Conservation (phyloP, 2,888 invertebrate genomes). For the Aquatica leii region DNA sequence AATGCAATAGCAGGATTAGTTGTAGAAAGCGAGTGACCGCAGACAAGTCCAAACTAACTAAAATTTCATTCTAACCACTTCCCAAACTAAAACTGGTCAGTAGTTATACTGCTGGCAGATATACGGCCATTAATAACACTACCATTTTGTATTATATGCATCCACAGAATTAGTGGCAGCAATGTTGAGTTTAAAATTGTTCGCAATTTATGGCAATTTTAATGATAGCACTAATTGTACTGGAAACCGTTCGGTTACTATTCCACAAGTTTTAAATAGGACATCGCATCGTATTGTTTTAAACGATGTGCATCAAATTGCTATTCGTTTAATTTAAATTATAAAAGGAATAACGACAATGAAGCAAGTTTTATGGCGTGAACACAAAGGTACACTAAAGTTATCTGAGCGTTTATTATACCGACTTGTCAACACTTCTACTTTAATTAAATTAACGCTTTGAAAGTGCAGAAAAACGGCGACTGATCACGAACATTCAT, state of each 20-base stretch:
- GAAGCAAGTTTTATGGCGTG: constrained; percentile 15
- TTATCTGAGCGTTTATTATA: constrained; percentile 33
- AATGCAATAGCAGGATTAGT: background rate
- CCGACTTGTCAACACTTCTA: constrained; percentile 35
- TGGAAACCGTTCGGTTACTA: background rate
- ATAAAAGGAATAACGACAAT: background rate
- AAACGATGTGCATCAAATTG: too few relatives aligned
- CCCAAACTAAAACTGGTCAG: constrained; percentile 28
- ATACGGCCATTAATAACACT: constrained; percentile 37
- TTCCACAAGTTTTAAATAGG: background rate
- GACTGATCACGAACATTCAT: constrained; percentile 28
- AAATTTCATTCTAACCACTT: constrained; percentile 25
- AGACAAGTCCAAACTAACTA: constrained; percentile 28
- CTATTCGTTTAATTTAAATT: background rate
- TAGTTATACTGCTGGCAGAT: constrained; percentile 32
- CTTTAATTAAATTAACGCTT: constrained; percentile 43
- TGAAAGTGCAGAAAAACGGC: constrained; percentile 33
- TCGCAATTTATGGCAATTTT: constrained; percentile 35
- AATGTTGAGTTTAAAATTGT: constrained; percentile 39
- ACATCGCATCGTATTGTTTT: too few relatives aligned
- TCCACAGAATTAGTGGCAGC: constrained; percentile 29
- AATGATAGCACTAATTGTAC: constrained; percentile 24
- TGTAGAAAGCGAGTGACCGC: constrained; percentile 25
- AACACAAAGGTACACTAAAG: constrained; percentile 30
- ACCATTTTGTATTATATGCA: constrained; percentile 37